Conservation (phyloP, 2,113 vertebrate genomes). For the Tapirus terrestris region DNA sequence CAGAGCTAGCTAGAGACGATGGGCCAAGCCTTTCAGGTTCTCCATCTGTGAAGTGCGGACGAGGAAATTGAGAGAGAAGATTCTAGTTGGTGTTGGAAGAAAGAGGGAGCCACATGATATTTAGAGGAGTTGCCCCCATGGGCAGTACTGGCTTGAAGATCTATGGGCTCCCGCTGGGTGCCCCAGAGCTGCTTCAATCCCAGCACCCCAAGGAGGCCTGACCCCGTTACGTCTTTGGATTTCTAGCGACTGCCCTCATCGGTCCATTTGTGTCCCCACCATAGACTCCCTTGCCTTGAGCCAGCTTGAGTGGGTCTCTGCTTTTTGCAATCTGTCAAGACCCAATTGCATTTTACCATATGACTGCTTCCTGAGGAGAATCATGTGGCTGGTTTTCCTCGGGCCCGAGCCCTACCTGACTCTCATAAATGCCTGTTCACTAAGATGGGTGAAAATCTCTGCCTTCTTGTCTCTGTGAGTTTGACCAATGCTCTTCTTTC, state of each 20-base stretch:
- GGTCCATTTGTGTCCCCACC: not conserved
- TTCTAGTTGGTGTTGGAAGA: not conserved
- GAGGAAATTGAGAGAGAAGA: not conserved
- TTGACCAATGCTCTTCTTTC: not conserved
- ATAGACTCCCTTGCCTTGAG: not conserved
- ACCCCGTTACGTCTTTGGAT: not conserved
- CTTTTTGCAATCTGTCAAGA: not conserved
- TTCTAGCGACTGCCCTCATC: not conserved
- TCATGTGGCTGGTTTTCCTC: not conserved
- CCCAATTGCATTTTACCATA: not conserved
- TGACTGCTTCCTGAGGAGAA: constrained; percentile 10
- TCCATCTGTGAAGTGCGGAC: not conserved
- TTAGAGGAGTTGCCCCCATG: not conserved
- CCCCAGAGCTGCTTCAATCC: not conserved
- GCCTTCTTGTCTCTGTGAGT: constrained; percentile 39
- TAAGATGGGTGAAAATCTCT: not conserved
- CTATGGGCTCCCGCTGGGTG: not conserved
- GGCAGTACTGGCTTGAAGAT: not conserved
- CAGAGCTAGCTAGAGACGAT: not conserved
- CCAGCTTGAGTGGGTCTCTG: constrained; percentile 8
- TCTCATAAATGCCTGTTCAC: not conserved
- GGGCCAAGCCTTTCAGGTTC: not conserved
- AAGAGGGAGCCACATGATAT: not conserved
- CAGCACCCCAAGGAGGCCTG: not conserved
- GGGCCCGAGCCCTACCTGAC: not conserved